A percentile compares a stretch with the other conserved stretches of the same genome.
These are phyloP conservation scores for Pachymerium ferrugineum DNA, from an alignment of 2,888 invertebrate genomes.

Conservation along the genomic window DNA sequence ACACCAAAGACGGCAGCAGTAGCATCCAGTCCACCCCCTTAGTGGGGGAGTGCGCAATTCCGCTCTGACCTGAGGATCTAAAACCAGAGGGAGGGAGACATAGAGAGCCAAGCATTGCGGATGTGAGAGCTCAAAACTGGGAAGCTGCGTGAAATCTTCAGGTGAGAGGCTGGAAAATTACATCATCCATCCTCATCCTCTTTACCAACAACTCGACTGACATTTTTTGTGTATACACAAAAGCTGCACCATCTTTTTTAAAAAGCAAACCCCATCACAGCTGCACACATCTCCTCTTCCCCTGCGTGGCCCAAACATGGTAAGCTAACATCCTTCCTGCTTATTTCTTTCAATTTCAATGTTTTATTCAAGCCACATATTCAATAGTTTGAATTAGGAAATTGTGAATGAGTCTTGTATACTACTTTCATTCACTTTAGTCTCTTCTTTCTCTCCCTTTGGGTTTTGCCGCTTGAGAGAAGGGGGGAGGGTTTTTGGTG, in stretches of 20 bases:
- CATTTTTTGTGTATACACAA: too few species aligned
- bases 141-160: background rate
- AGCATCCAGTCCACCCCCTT: constrained; percentile 7
- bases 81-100: background rate
- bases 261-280: background rate
- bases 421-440: constrained; percentile 7
- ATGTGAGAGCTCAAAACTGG: background rate
- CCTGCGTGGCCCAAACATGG: background rate
- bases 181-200: background rate
- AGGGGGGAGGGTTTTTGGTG: background rate
- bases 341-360: background rate
- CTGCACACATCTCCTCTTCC: constrained; percentile 13
- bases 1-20: background rate
- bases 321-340: constrained; percentile 10
- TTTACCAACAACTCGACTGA: too few species aligned
- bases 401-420: constrained; percentile 15
- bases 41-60: constrained; percentile 11
- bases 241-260: too few species aligned
- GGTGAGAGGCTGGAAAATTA: background rate
- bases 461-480: background rate
- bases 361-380: background rate
- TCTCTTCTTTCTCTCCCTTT: background rate
- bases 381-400: background rate
- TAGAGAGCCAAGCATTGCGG: background rate
- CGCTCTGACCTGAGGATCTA: constrained; percentile 3